phyloP scores from a whole-genome alignment of 2,797 vertebrate species.

The Micromesistius poutassou region DNA sequence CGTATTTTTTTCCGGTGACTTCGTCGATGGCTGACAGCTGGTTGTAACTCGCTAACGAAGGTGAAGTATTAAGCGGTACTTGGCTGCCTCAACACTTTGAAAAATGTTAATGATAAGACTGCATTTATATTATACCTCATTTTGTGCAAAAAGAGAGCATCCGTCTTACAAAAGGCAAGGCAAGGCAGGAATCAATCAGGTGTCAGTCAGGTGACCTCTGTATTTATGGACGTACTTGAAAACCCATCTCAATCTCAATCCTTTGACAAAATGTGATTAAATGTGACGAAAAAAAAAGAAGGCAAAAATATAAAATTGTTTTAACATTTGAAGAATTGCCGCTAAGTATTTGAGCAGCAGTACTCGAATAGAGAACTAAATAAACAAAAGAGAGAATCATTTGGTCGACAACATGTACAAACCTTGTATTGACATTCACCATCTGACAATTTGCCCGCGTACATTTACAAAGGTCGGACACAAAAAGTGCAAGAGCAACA shows the following conservation, averaged over 20 bases:
- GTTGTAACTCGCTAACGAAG: constrained; percentile 35
- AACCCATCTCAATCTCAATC: neutral
- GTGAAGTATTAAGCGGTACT: constrained; percentile 33
- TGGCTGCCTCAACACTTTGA: constrained; percentile 36
- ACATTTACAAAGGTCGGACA: no score
- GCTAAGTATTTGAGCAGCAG: neutral
- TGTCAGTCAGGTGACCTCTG: neutral
- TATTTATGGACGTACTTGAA: neutral
- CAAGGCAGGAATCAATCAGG: no score
- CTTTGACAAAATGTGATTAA: neutral
- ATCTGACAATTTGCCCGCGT: neutral
- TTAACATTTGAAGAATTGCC: no score
- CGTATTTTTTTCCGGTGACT: constrained; percentile 33
- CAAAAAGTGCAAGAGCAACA: no score
- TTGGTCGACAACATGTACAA: neutral
- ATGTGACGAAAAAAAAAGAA: no score
- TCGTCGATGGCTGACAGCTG: constrained; percentile 43
- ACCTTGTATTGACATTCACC: neutral
- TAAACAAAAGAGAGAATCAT: neutral
- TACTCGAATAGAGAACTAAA: neutral
- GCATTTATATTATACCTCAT: no score
- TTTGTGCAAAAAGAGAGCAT: no score
- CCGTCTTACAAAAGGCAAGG: neutral
- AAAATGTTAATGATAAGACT: neutral
- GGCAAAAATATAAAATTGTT: no score